Evolutionary conservation across 1,140 invertebrate species (phyloP).

Genomic region (Psilanteris sp.): DNA sequence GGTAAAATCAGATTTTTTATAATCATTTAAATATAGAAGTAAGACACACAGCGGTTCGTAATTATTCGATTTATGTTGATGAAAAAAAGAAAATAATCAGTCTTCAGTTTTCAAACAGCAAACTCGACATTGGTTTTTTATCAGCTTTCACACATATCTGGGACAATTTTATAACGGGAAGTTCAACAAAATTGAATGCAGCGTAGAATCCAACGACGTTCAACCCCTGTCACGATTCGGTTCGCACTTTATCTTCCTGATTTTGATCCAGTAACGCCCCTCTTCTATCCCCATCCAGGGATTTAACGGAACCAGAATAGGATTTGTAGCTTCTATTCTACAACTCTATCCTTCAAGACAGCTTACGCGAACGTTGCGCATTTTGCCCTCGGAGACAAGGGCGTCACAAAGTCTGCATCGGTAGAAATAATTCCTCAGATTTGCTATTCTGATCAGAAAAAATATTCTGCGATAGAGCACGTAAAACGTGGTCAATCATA

Average conservation of each 20-base stretch:
- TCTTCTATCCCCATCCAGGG: constrained; percentile 30
- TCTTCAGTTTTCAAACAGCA: too few species aligned
- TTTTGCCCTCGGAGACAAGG: constrained; percentile 18
- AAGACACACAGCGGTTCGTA: too few species aligned
- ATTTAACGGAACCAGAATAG: constrained; percentile 53
- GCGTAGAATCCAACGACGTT: constrained; percentile 39
- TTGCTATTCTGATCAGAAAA: constrained; percentile 26
- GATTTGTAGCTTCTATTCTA: constrained; percentile 53
- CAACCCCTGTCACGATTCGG: constrained; percentile 55
- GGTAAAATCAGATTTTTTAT: too few species aligned
- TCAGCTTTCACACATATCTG: constrained; percentile 30
- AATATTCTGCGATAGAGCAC: constrained; percentile 3
- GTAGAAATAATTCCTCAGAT: constrained; percentile 53
- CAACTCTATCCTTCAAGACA: constrained; percentile 58
- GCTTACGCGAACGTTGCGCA: constrained; percentile 46
- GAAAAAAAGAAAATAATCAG: too few species aligned
- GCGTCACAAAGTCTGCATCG: constrained; percentile 44
- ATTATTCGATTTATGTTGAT: too few species aligned
- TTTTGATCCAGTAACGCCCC: constrained; percentile 57
- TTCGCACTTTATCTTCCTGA: constrained; percentile 58
- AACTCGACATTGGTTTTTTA: constrained; percentile 7
- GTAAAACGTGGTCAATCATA: too few species aligned
- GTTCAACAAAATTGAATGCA: constrained; percentile 56
- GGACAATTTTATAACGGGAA: constrained; percentile 44
- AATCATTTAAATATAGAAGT: too few species aligned